A percentile compares a stretch with the other conserved stretches of the same genome.
These are phyloP conservation scores for Girardinus metallicus DNA, from an alignment of 2,797 vertebrate genomes.

Conservation along the genomic window DNA sequence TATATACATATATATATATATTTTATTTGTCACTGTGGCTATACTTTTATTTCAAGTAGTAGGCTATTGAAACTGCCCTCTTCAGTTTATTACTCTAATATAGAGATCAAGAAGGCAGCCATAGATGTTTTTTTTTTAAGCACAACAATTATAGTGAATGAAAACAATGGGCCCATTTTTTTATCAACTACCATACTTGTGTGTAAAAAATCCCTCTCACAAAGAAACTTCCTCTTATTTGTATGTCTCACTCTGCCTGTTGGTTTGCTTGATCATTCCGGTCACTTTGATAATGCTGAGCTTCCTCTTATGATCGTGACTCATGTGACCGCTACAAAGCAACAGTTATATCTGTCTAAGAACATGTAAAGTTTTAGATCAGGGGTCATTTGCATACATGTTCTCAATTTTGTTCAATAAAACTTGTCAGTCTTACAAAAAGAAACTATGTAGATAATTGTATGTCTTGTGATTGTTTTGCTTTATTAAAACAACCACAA, in stretches of 20 bases:
- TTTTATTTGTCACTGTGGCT: neutral
- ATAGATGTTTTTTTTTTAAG: neutral
- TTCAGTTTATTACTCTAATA: neutral
- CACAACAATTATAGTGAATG: neutral
- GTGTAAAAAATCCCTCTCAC: neutral
- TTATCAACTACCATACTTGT: neutral
- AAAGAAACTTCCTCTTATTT: constrained; percentile 12
- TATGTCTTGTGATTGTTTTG: neutral
- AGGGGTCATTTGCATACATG: neutral
- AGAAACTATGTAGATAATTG: neutral
- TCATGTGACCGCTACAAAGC: neutral
- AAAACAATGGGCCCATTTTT: neutral
- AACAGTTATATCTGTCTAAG: neutral
- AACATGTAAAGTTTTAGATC: neutral
- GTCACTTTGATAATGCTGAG: neutral
- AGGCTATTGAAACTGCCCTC: neutral
- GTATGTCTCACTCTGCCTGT: neutral
- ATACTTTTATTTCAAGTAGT: neutral
- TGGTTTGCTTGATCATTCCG: neutral
- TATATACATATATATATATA: no score
- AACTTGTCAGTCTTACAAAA: neutral
- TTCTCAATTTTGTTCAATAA: neutral
- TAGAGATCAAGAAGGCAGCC: neutral
- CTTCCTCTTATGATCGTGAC: neutral
- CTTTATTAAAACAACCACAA: neutral